Evolutionary conservation across 2,113 vertebrate genomes (phyloP), one percentile per base, ranked within the genome.

Genomic region (Dinomys branickii): DNA sequence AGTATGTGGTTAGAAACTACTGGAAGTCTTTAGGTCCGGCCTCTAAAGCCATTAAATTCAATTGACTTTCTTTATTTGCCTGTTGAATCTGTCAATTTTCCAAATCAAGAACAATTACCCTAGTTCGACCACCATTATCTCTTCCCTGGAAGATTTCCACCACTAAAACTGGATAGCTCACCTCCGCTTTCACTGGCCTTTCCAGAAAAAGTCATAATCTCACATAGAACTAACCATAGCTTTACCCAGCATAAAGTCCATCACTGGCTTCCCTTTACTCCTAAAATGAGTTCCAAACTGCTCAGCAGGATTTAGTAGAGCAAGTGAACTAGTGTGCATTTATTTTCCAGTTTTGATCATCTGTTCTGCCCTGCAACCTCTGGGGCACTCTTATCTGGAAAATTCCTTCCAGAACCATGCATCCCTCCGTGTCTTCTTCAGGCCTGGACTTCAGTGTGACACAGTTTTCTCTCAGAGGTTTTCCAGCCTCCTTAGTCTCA

Each of bases 41-140:
- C 20, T 87, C 63, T 88, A 71, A 82, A 67, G 41, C 85, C 85
- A 78, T 38, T 83, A 90, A 88, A 94, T 87, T n/a, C 20, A 82
- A 4, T 0, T 33, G 77, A 56, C 1, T 67, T 1, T 16, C 2
- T 2, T 67, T 58, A 17, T 20, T 10, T 26, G 10, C 83, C 14
- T 88, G 50, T 94, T 47, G 24, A 85, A n/a, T 77, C 52, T 50
- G 10, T 61, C 8, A 19, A 33, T 61, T 61, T 90, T 87, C 12
- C 6, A 78, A 33, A 81, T 1, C 17, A 30, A 56, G 13, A 65
- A 24, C 20, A 71, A 38, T 20, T 73, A 5, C 30, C 16, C 10
- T 56, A 7, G n/a, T 61, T 59, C n/a, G 59, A 24, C 24, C 71
- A 56, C 78, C 28, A n/a, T 38, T n/a, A 41, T n/a, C 44, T 56